phyloP scores from a whole-genome alignment of 1,140 invertebrate species.

The Oedothorax gibbosus region DNA sequence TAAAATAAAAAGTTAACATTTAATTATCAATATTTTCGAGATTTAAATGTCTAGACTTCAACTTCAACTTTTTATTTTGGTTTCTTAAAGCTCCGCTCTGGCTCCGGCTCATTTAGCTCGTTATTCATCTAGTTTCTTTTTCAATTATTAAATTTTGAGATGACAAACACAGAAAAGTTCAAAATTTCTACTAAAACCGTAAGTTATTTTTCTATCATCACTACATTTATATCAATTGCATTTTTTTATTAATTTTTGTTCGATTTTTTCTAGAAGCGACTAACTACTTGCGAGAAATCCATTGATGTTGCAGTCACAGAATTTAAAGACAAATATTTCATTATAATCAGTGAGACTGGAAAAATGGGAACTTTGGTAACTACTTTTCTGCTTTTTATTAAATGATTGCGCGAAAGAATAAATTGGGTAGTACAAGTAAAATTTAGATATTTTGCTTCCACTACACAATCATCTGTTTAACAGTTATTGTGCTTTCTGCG shows the following conservation, averaged over 20 bases:
- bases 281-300: not conserved
- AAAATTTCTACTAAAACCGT: conserved; percentile 18
- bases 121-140: too few species aligned
- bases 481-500: too few species aligned
- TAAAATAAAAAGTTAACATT: not conserved
- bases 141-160: not conserved
- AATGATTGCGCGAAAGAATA: not conserved
- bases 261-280: conserved; percentile 8
- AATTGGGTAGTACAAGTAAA: not conserved
- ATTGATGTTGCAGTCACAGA: conserved; percentile 20
- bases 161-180: not conserved
- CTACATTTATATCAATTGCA: not conserved
- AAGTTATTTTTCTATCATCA: not conserved
- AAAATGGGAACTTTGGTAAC: conserved; percentile 34
- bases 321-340: conserved; percentile 35
- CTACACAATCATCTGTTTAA: too few species aligned
- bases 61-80: conserved; percentile 9
- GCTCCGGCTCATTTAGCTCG: too few species aligned
- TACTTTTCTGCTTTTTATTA: not conserved
- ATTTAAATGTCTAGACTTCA: too few species aligned
- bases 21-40: too few species aligned
- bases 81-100: too few species aligned
- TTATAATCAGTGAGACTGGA: conserved; percentile 11
- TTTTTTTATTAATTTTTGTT: not conserved
- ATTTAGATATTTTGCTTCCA: too few species aligned